phyloP scores from a whole-genome alignment of 2,888 invertebrate genomes.

The Tyria jacobaeae region DNA sequence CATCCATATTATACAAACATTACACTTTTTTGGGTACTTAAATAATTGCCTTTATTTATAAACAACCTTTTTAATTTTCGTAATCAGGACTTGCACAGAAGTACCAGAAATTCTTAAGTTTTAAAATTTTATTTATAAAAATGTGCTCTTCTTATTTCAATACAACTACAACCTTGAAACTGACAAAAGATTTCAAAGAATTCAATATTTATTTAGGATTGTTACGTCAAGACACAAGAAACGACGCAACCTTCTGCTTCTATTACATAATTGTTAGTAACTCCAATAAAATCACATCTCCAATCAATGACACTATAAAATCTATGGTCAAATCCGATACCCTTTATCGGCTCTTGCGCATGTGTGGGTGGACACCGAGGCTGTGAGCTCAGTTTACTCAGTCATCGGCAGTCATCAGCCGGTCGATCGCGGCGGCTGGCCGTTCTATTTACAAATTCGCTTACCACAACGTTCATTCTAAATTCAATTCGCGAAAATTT shows the following conservation, averaged over 20 bases:
- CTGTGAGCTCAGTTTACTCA: constrained; percentile 62
- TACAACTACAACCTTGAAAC: neutral
- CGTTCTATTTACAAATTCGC: constrained; percentile 60
- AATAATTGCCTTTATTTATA: neutral
- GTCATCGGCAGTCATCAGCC: constrained; percentile 73
- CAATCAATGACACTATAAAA: constrained; percentile 56
- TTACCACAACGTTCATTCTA: constrained; percentile 23
- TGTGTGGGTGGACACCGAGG: constrained; percentile 58
- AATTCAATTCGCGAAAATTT: constrained; percentile 26
- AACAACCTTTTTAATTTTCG: no score
- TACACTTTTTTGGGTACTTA: neutral
- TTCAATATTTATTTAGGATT: neutral
- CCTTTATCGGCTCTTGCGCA: constrained; percentile 54
- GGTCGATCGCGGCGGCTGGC: constrained; percentile 66
- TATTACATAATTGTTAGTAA: neutral
- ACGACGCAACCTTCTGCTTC: neutral
- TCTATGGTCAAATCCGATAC: constrained; percentile 61
- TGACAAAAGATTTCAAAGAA: neutral
- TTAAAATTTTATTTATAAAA: no score
- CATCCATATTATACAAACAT: no score
- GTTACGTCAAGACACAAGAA: neutral
- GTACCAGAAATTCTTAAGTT: no score
- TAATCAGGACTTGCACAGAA: no score
- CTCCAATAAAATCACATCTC: constrained; percentile 53
- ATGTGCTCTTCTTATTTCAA: no score